Evolutionary conservation across 30 jellyfish, hydroid and myxozoan species (phyloP).

Genomic region (Turritopsis dohrnii): DNA sequence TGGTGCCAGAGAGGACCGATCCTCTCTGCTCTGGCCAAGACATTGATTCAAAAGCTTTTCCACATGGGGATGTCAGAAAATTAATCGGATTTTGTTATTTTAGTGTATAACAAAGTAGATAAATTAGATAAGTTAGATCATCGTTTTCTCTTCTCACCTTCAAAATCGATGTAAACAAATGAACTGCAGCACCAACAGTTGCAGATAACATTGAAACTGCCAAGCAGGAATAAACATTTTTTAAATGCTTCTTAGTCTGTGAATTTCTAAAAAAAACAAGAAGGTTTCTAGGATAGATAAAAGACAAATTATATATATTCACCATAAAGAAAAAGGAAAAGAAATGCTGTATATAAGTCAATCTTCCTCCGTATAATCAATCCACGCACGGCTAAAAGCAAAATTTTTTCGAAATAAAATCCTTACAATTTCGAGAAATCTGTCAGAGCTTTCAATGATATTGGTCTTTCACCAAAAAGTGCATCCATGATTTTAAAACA

Average conservation of each 20-base stretch:
- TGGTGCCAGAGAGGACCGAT: no score
- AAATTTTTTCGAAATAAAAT: neutral
- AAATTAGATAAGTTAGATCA: no score
- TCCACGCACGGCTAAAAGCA: no score
- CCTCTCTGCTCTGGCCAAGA: no score
- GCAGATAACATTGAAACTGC: conserved; percentile 71
- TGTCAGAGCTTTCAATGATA: conserved; percentile 61
- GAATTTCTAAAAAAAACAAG: conserved; percentile 57
- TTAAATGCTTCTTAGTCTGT: conserved; percentile 67
- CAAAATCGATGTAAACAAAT: conserved; percentile 45
- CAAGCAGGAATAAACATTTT: conserved; percentile 73
- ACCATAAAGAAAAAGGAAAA: no score
- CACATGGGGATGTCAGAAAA: no score
- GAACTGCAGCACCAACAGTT: conserved; percentile 89
- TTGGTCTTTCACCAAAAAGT: conserved; percentile 71
- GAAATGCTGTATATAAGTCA: neutral
- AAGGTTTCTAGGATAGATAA: no score
- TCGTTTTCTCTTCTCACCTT: conserved; percentile 32
- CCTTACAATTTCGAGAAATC: conserved; percentile 85
- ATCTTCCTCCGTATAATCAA: no score
- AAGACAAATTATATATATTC: no score
- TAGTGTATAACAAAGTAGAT: no score
- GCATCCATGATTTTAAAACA: conserved; percentile 53
- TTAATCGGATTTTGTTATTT: no score
- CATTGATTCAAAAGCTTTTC: no score